Conservation (phyloP, 2,113 vertebrate species). For the Tyrannus savana region DNA sequence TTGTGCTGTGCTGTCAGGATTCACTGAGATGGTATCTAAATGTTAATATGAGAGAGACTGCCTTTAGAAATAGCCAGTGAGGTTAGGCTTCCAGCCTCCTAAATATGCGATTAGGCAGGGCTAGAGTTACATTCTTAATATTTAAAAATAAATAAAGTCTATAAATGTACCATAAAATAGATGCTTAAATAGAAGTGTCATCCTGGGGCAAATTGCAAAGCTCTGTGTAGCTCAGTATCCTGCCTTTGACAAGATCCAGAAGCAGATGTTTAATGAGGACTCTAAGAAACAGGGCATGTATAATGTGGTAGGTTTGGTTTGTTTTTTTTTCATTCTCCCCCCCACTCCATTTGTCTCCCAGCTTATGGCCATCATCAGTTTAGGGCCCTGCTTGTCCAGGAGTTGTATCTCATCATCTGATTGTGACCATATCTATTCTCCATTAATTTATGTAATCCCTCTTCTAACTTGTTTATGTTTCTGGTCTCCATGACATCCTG, state of each 20-base stretch:
- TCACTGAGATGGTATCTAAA: slow-evolving; percentile 24
- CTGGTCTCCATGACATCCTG: slow-evolving; percentile 2
- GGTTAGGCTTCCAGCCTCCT: neutral
- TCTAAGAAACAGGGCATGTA: slow-evolving; percentile 8
- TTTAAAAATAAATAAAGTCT: slow-evolving; percentile 44
- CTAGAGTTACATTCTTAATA: slow-evolving; percentile 5
- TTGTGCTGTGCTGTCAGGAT: neutral
- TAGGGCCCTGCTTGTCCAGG: neutral
- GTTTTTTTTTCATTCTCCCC: neutral
- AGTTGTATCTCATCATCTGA: neutral
- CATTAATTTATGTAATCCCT: slow-evolving; percentile 7
- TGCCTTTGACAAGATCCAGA: slow-evolving; percentile 37
- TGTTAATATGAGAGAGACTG: neutral
- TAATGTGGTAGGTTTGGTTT: neutral
- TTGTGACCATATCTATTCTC: neutral
- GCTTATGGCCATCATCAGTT: neutral
- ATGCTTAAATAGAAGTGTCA: slow-evolving; percentile 15
- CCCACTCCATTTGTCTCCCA: neutral
- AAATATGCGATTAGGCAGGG: neutral
- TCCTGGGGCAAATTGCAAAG: neutral
- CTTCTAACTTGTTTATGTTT: slow-evolving; percentile 45
- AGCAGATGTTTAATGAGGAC: neutral
- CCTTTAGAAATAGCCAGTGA: neutral
- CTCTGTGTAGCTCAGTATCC: neutral
- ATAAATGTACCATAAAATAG: slow-evolving; percentile 6